These are phyloP conservation scores for Tenualosa thibaudeaui DNA, from an alignment of 2,797 vertebrate genomes.

Conservation along the genomic window DNA sequence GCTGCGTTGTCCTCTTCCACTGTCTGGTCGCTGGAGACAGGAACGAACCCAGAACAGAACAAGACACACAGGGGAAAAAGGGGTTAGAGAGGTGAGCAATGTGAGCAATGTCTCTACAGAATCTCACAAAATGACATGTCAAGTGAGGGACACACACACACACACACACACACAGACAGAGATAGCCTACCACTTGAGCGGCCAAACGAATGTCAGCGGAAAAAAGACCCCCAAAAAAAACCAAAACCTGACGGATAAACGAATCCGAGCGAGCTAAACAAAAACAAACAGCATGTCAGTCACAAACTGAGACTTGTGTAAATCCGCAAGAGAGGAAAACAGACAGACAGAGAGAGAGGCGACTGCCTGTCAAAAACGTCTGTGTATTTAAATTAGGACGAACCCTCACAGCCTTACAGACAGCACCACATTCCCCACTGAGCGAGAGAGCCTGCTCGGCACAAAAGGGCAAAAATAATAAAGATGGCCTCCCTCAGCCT, in stretches of 20 bases:
- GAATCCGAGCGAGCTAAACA: not conserved
- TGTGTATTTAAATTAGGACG: slow-evolving; percentile 44
- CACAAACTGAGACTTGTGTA: slow-evolving; percentile 29
- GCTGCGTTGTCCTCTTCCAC: slow-evolving; percentile 42
- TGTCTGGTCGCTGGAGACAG: slow-evolving; percentile 39
- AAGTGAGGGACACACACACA: not conserved
- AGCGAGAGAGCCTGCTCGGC: not conserved
- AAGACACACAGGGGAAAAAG: slow-evolving; percentile 27
- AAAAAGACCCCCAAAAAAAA: too few relatives aligned
- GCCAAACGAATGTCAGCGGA: too few relatives aligned
- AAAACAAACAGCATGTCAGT: slow-evolving; percentile 29
- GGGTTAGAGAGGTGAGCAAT: not conserved
- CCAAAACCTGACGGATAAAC: not conserved
- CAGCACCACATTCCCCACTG: not conserved
- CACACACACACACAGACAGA: too few relatives aligned
- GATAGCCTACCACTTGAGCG: too few relatives aligned
- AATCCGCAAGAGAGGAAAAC: not conserved
- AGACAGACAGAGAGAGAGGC: not conserved
- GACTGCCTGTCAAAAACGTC: slow-evolving; percentile 46
- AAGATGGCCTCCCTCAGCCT: slow-evolving; percentile 10
- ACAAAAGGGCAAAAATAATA: not conserved
- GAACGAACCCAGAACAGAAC: slow-evolving; percentile 14
- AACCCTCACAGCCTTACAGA: slow-evolving; percentile 44
- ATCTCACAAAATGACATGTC: not conserved
- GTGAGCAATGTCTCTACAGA: not conserved